These are phyloP conservation scores for Drosophila limbata DNA, from an alignment of 2,888 invertebrate species.

Conservation along the genomic window DNA sequence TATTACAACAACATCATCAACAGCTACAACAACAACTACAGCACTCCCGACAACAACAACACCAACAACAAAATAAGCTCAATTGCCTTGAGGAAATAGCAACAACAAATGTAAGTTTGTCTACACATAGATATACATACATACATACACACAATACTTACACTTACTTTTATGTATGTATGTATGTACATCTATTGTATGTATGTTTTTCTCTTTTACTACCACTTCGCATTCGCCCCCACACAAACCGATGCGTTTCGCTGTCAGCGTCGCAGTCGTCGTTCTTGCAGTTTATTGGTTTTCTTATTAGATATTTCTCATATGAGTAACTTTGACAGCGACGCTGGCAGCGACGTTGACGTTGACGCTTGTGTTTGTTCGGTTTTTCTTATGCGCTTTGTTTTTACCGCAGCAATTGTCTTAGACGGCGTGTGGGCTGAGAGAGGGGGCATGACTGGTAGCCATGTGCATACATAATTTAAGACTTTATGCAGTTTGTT, in stretches of 20 bases:
- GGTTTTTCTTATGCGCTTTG: slow-evolving; percentile 33
- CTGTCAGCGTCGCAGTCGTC: slow-evolving; percentile 34
- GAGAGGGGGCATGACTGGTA: slow-evolving; percentile 46
- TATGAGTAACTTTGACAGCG: slow-evolving; percentile 55
- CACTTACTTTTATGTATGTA: not conserved
- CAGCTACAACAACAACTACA: slow-evolving; percentile 50
- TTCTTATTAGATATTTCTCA: slow-evolving; percentile 71
- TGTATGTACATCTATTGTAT: slow-evolving; percentile 15
- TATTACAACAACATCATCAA: slow-evolving; percentile 51
- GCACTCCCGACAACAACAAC: slow-evolving; percentile 47
- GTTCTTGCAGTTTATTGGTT: slow-evolving; percentile 62
- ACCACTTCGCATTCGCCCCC: slow-evolving; percentile 73
- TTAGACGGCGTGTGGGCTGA: slow-evolving; percentile 34
- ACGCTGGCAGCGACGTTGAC: slow-evolving; percentile 20
- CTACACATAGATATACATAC: slow-evolving; percentile 16
- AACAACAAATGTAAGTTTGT: slow-evolving; percentile 76
- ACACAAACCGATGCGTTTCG: slow-evolving; percentile 56
- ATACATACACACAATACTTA: slow-evolving; percentile 7
- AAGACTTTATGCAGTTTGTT: slow-evolving; percentile 35
- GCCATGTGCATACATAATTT: slow-evolving; percentile 61
- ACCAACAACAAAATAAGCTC: slow-evolving; percentile 59
- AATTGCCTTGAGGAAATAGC: slow-evolving; percentile 69
- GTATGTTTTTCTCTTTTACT: slow-evolving; percentile 56
- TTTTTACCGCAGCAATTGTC: slow-evolving; percentile 41
- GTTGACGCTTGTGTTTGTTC: slow-evolving; percentile 25